Evolutionary conservation across 1,140 invertebrate genomes (phyloP).

Genomic region (Branchinecta lindahli): DNA sequence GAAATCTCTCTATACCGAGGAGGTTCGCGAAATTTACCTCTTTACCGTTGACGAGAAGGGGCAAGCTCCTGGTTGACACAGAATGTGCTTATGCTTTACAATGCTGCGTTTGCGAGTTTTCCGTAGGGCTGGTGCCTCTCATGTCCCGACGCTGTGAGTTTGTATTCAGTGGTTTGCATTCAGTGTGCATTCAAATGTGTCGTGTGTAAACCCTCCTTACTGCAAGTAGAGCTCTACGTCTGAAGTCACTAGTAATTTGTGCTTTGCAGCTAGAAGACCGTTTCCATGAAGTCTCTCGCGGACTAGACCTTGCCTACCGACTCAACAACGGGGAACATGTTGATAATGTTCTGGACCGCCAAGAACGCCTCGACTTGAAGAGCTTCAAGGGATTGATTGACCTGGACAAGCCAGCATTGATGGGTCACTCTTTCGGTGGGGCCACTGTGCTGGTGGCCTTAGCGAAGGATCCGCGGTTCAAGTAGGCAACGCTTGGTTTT

Average conservation of each 20-base stretch:
- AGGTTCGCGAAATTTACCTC: no score
- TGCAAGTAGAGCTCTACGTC: no score
- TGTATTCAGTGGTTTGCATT: no score
- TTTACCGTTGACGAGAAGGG: no score
- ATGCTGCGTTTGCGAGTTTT: no score
- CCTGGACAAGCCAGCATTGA: slow-evolving; percentile 36
- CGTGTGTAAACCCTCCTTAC: no score
- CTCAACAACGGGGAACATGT: slow-evolving; percentile 39
- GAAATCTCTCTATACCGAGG: no score
- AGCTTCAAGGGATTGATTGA: slow-evolving; percentile 37
- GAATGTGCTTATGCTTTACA: no score
- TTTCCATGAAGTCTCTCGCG: slow-evolving; percentile 37
- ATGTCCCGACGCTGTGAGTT: no score
- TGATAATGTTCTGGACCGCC: slow-evolving; percentile 37
- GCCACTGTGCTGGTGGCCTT: slow-evolving; percentile 41
- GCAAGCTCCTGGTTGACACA: no score
- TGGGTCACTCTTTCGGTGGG: slow-evolving; percentile 52
- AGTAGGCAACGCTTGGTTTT: slow-evolving; percentile 30
- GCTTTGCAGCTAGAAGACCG: slow-evolving; percentile 33
- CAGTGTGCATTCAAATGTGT: no score
- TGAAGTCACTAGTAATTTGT: background rate
- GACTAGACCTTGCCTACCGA: slow-evolving; percentile 38
- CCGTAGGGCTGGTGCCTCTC: no score
- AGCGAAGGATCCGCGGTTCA: slow-evolving; percentile 37
- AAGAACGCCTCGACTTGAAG: slow-evolving; percentile 28